Base-by-base conservation (phyloP, 2,113 vertebrate species). In the Oreocharis arfaki region DNA sequence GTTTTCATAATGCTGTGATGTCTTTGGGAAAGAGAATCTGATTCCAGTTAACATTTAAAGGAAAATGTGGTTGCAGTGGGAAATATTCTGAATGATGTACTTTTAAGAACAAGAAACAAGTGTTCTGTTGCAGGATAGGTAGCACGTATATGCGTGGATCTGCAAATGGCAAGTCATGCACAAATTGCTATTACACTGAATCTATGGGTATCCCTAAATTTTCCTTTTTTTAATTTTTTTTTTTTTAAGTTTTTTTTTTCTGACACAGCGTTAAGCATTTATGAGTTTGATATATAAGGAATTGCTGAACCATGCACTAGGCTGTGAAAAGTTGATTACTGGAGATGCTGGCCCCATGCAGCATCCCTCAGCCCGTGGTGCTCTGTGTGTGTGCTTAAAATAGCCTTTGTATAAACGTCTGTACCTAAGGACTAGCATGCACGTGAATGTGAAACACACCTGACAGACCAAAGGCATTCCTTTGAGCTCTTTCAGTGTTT, bases 401-500 rank as follows among this genome's bases (percentile, higher is more conserved):
- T 20, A 37, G 33, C 2, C 1, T 26, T 33, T 61, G 8, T 8
- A 0, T 33, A 27, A 30, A 24, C 24, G 11, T 73, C 7, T 14
- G 39, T 41, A 9, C 18, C 24, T 47, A 15, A 60, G 20, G 26
- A 56, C 16, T 12, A n/a, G 23, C 35, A 7, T 2, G 1, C 17
- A 7, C 1, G 2, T 49, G 16, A 33, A 14, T 8, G 21, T 63
- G 59, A 49, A 63, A n/a, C 2, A 0, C 5, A 50, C 15, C n/a
- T 67, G 76, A 49, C 6, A 49, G 46, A 68, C 9, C 13, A 41
- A 68, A 68, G 44, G 35, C 9, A 11, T 52, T n/a, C 52, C 41
- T 73, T 39, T 7, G 18, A 59, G 59, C 30, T 42, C 3, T 44
- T 73, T 65, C 46, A 39, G 8, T 47, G 35, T 65, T 84, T 56